A percentile compares a stretch with the other conserved stretches of the same genome.
These are phyloP conservation scores for Megatriorchis doriae DNA, from an alignment of 2,113 vertebrate genomes.

Conservation along the genomic window DNA sequence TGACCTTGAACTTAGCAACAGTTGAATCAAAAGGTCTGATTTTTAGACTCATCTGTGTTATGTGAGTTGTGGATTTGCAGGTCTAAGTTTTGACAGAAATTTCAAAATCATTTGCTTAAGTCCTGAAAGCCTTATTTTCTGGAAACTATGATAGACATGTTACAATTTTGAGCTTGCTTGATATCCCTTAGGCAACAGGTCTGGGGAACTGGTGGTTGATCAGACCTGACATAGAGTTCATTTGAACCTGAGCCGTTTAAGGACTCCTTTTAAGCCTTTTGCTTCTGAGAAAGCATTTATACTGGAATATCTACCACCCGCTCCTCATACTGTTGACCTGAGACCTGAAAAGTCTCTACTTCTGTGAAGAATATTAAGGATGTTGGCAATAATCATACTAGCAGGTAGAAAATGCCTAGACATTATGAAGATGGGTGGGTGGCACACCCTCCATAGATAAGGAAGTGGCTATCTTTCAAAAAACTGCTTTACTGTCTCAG, in stretches of 20 bases:
- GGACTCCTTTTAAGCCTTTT: neutral
- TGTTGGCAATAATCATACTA: neutral
- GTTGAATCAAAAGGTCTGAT: rapidly evolving
- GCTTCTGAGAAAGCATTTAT: neutral
- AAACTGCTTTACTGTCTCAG: neutral
- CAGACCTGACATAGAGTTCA: neutral
- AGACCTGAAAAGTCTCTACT: neutral
- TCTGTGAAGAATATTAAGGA: neutral
- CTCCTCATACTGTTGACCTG: neutral
- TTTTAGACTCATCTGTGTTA: neutral
- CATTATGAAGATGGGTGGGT: neutral
- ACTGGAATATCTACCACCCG: neutral
- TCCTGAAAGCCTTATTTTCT: neutral
- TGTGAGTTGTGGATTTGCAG: neutral
- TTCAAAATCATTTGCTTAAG: neutral
- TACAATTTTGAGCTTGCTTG: neutral
- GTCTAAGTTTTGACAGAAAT: neutral
- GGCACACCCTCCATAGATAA: neutral
- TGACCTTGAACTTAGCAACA: neutral
- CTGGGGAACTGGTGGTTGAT: neutral
- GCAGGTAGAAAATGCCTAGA: neutral
- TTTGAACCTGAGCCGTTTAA: neutral
- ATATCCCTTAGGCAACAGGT: neutral
- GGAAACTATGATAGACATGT: neutral
- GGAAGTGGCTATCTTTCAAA: neutral